A percentile compares a stretch with the other conserved stretches of the same genome.
phyloP scores from a whole-genome alignment of 2,888 invertebrate species.

The Thumatha senex region DNA sequence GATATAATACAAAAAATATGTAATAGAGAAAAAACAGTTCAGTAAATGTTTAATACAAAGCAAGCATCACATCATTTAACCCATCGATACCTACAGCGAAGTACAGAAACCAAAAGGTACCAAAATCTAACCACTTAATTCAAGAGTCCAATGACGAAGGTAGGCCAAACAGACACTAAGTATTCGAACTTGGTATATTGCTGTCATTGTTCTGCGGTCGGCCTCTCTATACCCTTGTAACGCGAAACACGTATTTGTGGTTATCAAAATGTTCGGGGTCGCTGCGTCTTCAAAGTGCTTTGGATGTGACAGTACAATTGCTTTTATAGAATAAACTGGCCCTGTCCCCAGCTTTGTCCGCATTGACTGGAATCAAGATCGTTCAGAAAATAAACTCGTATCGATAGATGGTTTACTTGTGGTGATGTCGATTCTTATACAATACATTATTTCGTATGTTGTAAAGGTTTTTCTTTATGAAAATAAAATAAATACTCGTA shows the following conservation, averaged over 20 bases:
- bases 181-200: slow-evolving; percentile 64
- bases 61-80: too few relatives aligned
- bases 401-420: slow-evolving; percentile 1
- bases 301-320: slow-evolving; percentile 36
- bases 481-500: not conserved
- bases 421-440: slow-evolving; percentile 1
- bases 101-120: slow-evolving; percentile 14
- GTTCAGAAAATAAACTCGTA: slow-evolving; percentile 17
- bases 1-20: too few relatives aligned
- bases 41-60: too few relatives aligned
- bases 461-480: not conserved
- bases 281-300: slow-evolving; percentile 46
- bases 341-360: slow-evolving; percentile 11
- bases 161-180: slow-evolving; percentile 50
- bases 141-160: slow-evolving; percentile 53
- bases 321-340: slow-evolving; percentile 28
- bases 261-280: slow-evolving; percentile 56
- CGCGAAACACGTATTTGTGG: slow-evolving; percentile 65
- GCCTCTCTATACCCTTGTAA: slow-evolving; percentile 54
- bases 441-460: not conserved
- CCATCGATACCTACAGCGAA: not conserved
- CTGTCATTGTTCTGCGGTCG: slow-evolving; percentile 63
- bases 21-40: too few relatives aligned
- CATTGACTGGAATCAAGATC: slow-evolving; percentile 15
- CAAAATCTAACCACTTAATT: slow-evolving; percentile 39